A percentile compares a stretch with the other conserved stretches of the same genome.
These are phyloP conservation scores for Halcyon badia DNA, from an alignment of 2,797 vertebrate genomes.

Conservation along the genomic window DNA sequence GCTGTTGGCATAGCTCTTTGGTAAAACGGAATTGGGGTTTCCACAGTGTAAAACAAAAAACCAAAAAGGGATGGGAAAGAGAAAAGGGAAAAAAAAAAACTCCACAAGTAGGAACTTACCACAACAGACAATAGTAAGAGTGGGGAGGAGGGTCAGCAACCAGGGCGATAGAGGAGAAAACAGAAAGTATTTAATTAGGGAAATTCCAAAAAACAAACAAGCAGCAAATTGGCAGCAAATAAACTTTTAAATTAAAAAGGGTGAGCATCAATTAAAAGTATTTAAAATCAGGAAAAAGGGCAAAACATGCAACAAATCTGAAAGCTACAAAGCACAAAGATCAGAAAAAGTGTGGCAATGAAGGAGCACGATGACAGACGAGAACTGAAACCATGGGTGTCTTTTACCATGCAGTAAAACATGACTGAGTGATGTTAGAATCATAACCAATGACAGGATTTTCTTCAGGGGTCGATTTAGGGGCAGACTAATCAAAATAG, in stretches of 20 bases:
- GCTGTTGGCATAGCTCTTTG: constrained; percentile 82
- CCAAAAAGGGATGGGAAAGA: not conserved
- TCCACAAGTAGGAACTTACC: constrained; percentile 97
- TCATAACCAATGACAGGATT: constrained; percentile 77
- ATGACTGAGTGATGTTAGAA: constrained; percentile 79
- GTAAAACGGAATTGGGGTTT: constrained; percentile 74
- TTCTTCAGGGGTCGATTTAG: constrained; percentile 97
- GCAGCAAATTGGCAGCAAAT: constrained; percentile 84
- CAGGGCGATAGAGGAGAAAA: constrained; percentile 97
- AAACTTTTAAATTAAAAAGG: constrained; percentile 76
- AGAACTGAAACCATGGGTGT: constrained; percentile 75
- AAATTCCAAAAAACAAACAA: constrained; percentile 88
- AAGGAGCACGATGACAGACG: constrained; percentile 70
- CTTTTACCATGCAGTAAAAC: constrained; percentile 90
- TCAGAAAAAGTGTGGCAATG: constrained; percentile 79
- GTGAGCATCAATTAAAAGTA: constrained; percentile 79
- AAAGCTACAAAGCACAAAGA: constrained; percentile 77
- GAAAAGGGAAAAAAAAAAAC: constrained; percentile 68
- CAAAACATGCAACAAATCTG: constrained; percentile 80
- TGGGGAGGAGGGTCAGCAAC: constrained; percentile 97
- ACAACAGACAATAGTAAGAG: constrained; percentile 99
- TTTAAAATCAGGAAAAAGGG: constrained; percentile 76
- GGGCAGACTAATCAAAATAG: constrained; percentile 56
- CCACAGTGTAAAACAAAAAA: constrained; percentile 67
- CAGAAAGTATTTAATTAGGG: constrained; percentile 98